phyloP scores from a whole-genome alignment of 2,113 vertebrate genomes.

The Labeo rohita region DNA sequence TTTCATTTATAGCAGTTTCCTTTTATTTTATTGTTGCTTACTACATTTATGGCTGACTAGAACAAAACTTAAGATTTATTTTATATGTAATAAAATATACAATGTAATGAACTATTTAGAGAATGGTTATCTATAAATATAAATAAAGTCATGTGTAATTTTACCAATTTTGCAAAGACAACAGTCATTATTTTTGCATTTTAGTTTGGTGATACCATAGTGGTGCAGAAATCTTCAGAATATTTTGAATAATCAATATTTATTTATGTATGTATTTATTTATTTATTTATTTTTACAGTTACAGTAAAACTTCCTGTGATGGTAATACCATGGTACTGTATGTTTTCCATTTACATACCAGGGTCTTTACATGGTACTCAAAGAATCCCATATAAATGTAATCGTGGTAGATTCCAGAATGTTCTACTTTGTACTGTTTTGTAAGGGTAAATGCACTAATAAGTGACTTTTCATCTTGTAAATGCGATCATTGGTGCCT shows the following conservation, averaged over 20 bases:
- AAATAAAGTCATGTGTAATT: background rate
- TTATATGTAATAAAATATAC: background rate
- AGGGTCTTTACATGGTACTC: background rate
- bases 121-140: background rate
- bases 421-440: background rate
- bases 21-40: background rate
- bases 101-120: too few species aligned
- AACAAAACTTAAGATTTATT: background rate
- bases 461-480: constrained; percentile 17
- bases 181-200: background rate
- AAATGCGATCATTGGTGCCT: background rate
- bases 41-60: background rate
- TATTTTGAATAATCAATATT: background rate
- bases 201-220: background rate
- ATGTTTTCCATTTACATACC: background rate
- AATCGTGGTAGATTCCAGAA: background rate
- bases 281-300: background rate
- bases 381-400: background rate
- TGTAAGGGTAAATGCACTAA: background rate
- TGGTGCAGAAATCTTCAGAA: background rate
- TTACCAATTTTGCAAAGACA: background rate
- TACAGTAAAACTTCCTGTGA: background rate
- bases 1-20: too few species aligned
- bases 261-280: too few species aligned
- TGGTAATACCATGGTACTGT: background rate